Percentiles rank a stretch among this genome's conserved stretches.
These are phyloP conservation scores for Potorous gilbertii DNA, from an alignment of 2,797 vertebrate species.

Conservation along the genomic window DNA sequence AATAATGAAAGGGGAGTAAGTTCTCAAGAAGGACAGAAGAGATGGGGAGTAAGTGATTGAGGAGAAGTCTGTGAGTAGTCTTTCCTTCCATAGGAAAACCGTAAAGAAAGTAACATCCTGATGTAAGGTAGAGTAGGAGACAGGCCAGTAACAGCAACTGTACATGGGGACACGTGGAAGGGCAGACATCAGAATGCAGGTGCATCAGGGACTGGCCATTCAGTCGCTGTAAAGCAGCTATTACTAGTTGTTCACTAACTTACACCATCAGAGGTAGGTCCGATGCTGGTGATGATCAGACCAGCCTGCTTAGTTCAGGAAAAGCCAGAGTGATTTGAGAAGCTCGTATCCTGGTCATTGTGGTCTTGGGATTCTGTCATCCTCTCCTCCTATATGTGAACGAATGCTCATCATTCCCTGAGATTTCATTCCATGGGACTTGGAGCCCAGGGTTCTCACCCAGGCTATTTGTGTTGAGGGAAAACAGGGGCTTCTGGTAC, in stretches of 20 bases:
- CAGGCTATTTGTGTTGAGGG: background rate
- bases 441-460: background rate
- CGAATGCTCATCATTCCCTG: background rate
- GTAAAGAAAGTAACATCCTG: background rate
- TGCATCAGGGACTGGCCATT: background rate
- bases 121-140: background rate
- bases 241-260: background rate
- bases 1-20: background rate
- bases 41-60: background rate
- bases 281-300: background rate
- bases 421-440: background rate
- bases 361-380: background rate
- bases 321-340: background rate
- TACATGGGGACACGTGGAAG: background rate
- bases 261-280: background rate
- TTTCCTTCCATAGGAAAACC: background rate
- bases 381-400: background rate
- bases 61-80: background rate
- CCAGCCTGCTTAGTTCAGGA: background rate
- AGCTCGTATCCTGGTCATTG: background rate
- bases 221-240: background rate
- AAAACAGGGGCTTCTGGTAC: background rate
- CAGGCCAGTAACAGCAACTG: background rate
- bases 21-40: background rate
- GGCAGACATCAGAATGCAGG: background rate